These are phyloP conservation scores for Sturnira hondurensis DNA, from an alignment of 2,113 vertebrate species.

Conservation along the genomic window DNA sequence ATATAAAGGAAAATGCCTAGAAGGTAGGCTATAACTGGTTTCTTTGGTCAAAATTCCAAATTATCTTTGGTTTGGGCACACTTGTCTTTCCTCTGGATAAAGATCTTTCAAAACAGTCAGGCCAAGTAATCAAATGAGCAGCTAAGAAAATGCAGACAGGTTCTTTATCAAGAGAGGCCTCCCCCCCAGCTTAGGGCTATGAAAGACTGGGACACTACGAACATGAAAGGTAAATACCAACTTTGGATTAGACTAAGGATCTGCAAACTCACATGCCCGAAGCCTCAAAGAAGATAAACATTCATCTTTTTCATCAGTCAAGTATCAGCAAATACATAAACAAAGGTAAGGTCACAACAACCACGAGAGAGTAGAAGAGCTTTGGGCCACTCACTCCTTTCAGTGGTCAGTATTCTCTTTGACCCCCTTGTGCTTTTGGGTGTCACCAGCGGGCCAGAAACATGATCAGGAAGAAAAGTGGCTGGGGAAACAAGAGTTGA, in stretches of 20 bases:
- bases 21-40: not conserved
- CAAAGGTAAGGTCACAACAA: not conserved
- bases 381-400: not conserved
- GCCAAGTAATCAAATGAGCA: not conserved
- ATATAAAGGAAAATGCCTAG: not conserved
- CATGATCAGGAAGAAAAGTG: not conserved
- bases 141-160: not conserved
- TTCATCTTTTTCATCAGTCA: not conserved
- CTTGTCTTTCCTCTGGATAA: not conserved
- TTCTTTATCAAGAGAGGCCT: not conserved
- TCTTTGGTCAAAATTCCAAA: not conserved
- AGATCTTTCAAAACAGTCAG: slow-evolving; percentile 11
- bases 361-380: not conserved
- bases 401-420: not conserved
- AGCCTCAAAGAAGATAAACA: not conserved
- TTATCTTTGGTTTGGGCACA: not conserved
- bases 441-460: not conserved
- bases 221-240: slow-evolving; percentile 21
- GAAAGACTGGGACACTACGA: not conserved
- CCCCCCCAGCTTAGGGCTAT: not conserved
- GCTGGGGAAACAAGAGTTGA: not conserved
- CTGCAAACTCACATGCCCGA: not conserved
- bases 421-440: not conserved
- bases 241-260: not conserved
- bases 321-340: not conserved